Percentiles rank a stretch among this genome's conserved stretches.
These are phyloP conservation scores for Cherax quadricarinatus DNA, from an alignment of 1,140 invertebrate genomes.

Conservation along the genomic window DNA sequence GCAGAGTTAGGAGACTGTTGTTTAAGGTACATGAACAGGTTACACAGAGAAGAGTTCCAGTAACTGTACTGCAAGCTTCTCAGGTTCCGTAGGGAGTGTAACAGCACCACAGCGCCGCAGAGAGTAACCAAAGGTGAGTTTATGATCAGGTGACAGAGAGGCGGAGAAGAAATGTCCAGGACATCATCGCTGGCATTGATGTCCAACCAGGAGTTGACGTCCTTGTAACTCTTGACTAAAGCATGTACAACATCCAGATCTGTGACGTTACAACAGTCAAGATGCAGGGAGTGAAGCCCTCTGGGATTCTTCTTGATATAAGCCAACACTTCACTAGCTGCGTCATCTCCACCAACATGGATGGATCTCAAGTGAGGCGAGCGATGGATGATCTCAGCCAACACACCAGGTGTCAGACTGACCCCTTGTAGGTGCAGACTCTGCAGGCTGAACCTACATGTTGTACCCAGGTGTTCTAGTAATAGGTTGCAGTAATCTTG, in stretches of 20 bases:
- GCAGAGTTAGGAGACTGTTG: background rate
- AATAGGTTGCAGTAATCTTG: background rate
- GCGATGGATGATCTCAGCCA: conserved; percentile 35
- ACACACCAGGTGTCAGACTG: conserved; percentile 2
- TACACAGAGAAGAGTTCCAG: conserved; percentile 44
- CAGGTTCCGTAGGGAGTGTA: conserved; percentile 33
- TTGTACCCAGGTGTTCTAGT: background rate
- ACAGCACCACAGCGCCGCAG: conserved; percentile 34
- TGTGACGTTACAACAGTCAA: conserved; percentile 19
- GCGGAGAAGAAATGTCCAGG: background rate
- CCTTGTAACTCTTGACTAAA: conserved; percentile 24
- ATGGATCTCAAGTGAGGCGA: conserved; percentile 16
- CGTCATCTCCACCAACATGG: conserved; percentile 27
- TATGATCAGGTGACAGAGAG: conserved; percentile 22
- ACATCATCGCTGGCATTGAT: background rate
- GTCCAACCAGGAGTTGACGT: conserved; percentile 6
- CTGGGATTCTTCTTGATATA: conserved; percentile 34
- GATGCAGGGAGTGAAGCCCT: conserved; percentile 28
- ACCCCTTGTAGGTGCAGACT: conserved; percentile 35
- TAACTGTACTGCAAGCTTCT: conserved; percentile 40
- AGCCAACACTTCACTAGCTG: conserved; percentile 25
- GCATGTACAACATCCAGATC: conserved; percentile 39
- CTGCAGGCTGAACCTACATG: background rate
- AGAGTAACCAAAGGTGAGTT: conserved; percentile 42
- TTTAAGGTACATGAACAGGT: conserved; percentile 35